These are phyloP conservation scores for Boleophthalmus pectinirostris DNA, from an alignment of 2,113 vertebrate genomes.

Conservation along the genomic window DNA sequence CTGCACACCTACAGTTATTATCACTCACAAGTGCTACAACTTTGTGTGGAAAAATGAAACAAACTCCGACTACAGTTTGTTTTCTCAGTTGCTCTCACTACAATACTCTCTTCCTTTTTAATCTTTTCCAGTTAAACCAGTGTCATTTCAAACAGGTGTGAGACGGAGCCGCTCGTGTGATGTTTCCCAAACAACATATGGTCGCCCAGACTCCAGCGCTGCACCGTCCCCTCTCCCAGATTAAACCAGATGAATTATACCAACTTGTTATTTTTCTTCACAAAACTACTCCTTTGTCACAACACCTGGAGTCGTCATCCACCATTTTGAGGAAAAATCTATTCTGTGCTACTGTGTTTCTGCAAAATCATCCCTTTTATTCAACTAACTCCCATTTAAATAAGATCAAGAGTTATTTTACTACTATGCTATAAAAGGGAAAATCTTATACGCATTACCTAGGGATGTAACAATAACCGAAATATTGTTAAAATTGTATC, in stretches of 20 bases:
- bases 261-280: not conserved
- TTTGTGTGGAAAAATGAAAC: too few species aligned
- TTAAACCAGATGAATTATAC: not conserved
- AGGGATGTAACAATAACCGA: too few species aligned
- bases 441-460: too few species aligned
- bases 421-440: too few species aligned
- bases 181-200: not conserved
- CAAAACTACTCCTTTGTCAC: not conserved
- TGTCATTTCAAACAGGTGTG: constrained; percentile 28
- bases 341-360: too few species aligned
- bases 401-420: too few species aligned
- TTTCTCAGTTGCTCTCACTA: not conserved
- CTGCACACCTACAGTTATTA: too few species aligned
- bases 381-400: not conserved
- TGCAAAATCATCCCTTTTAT: not conserved
- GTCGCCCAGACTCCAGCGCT: not conserved
- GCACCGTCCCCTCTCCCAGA: not conserved
- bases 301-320: not conserved
- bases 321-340: not conserved
- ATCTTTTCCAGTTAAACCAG: not conserved
- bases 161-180: not conserved
- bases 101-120: not conserved
- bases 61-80: too few species aligned
- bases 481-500: too few species aligned
- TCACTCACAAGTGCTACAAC: not conserved